phyloP scores from a whole-genome alignment of 1,140 invertebrate species.

The Tetramorium simillimum region DNA sequence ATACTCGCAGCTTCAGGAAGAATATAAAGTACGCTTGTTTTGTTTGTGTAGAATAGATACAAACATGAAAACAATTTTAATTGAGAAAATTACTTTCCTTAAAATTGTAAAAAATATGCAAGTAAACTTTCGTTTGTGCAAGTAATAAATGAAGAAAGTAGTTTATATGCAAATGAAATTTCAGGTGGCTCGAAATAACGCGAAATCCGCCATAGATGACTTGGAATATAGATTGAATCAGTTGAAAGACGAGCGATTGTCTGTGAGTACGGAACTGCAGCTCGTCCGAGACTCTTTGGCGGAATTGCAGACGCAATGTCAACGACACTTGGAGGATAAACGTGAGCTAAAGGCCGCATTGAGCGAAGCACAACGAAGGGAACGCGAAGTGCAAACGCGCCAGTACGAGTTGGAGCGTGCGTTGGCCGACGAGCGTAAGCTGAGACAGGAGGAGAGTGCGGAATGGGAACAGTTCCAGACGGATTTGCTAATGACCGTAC shows the following conservation, averaged over 20 bases:
- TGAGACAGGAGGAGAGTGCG: constrained; percentile 88
- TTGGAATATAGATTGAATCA: constrained; percentile 92
- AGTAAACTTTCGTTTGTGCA: neutral
- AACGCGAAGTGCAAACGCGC: constrained; percentile 87
- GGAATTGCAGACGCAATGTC: constrained; percentile 90
- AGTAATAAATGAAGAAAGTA: neutral
- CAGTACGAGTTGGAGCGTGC: constrained; percentile 86
- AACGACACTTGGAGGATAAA: constrained; percentile 92
- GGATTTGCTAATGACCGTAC: constrained; percentile 96
- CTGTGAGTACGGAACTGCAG: constrained; percentile 90
- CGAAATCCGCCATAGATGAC: constrained; percentile 92
- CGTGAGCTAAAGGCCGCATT: constrained; percentile 89
- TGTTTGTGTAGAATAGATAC: neutral
- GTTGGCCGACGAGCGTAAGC: constrained; percentile 87
- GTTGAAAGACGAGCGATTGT: constrained; percentile 89
- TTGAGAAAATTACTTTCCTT: neutral
- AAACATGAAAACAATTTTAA: neutral
- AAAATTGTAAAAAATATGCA: neutral
- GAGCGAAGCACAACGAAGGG: constrained; percentile 89
- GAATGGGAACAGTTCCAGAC: constrained; percentile 98
- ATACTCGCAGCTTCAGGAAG: constrained; percentile 90
- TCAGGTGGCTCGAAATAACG: constrained; percentile 91
- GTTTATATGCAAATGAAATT: constrained; percentile 37
- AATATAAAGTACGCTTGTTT: constrained; percentile 88
- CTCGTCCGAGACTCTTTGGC: constrained; percentile 90